Base-by-base conservation (phyloP, 2,797 vertebrate species). In the Lindbergichthys nudifrons region DNA sequence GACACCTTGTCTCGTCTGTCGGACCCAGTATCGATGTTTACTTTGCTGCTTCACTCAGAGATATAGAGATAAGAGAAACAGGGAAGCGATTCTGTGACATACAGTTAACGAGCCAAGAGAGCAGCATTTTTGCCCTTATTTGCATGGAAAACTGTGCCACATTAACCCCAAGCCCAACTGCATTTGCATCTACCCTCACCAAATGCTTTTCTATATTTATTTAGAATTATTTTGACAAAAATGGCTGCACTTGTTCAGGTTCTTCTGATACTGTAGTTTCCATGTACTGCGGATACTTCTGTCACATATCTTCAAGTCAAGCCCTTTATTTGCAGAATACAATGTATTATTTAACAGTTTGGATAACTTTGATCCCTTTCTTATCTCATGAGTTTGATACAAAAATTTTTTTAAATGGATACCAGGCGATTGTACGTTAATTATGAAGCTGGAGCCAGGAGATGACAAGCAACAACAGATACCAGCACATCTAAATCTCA, bases 11-110 rank as follows among this genome's bases (percentile, higher is more conserved):
- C 70, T 70, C 63, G 54, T 85, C 70, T 78, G 71, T 82, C 70
- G 64, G 68, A 48, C 60, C 42, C 60, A 54, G 60, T 69, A 85
- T 89, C n/a, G 73, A 88, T 85, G 71, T 88, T 85, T 67, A 26
- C 78, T 73, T 68, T 58, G 11, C 63, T 45, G 58, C 72, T 45
- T 75, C 62, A 42, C 57, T 65, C 41, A 46, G 75, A 64, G 75
- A 72, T 71, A 32, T 59, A 73, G 53, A 59, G 52, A 70, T 77
- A 41, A 71, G 54, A 65, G 39, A 54, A 65, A 52, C 69, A 79
- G 50, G 47, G 74, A 48, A 45, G 19, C 39, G 60, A 50, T 18
- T 41, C 57, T 21, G 47, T 48, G 26, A 71, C 43, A 39, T 6
- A 47, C 47, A 51, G 57, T 72, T 48, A 83, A 58, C 72, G 50